Percentiles rank a stretch among this genome's conserved stretches.
Evolutionary conservation across 2,113 vertebrate species (phyloP).

Genomic region (Oncorhynchus tshawytscha): DNA sequence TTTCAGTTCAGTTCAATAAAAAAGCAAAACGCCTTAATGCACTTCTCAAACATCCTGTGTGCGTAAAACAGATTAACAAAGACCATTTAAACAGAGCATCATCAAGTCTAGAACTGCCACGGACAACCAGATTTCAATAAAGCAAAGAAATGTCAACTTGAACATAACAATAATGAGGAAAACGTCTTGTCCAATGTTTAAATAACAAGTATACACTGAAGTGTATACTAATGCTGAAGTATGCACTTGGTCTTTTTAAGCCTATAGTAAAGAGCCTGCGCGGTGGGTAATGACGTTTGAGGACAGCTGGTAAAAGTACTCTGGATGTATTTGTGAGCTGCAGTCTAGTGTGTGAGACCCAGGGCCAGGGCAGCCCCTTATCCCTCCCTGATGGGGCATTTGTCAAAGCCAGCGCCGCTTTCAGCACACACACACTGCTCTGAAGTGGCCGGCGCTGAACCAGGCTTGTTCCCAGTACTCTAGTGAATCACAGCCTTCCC

Average conservation of each 20-base stretch:
- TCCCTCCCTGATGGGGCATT: slow-evolving; percentile 25
- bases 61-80: neutral
- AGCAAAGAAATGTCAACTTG: neutral
- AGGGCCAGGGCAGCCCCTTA: slow-evolving; percentile 20
- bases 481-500: slow-evolving; percentile 18
- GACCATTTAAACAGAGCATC: neutral
- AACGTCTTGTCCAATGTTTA: neutral
- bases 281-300: slow-evolving; percentile 18
- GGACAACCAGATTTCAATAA: neutral
- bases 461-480: slow-evolving; percentile 17
- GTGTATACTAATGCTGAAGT: neutral
- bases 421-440: slow-evolving; percentile 8
- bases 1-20: neutral
- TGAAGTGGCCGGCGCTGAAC: slow-evolving; percentile 12
- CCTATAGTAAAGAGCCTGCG: neutral
- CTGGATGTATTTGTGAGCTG: slow-evolving; percentile 17
- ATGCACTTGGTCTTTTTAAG: neutral
- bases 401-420: slow-evolving; percentile 25
- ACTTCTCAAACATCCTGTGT: neutral
- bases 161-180: neutral
- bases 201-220: neutral
- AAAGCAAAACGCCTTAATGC: neutral
- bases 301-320: slow-evolving; percentile 10
- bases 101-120: neutral
- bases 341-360: slow-evolving; percentile 23